Evolutionary conservation across 2,888 invertebrate genomes (phyloP).

Genomic region (Antheraea yamamai): DNA sequence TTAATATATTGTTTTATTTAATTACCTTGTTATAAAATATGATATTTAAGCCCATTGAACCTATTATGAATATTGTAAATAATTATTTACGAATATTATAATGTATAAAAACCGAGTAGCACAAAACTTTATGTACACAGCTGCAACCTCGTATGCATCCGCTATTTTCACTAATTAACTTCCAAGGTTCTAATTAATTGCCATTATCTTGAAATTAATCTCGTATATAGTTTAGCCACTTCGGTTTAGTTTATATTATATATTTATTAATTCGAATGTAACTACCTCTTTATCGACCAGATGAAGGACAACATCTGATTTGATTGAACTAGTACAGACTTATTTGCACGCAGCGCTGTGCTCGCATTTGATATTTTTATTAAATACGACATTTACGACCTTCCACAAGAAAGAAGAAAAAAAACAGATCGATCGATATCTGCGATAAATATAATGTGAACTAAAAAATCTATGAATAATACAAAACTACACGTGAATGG

Average conservation of each 20-base stretch:
- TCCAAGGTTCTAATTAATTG: slow-evolving; percentile 22
- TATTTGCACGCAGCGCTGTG: too few relatives aligned
- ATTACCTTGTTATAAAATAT: too few relatives aligned
- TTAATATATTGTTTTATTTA: too few relatives aligned
- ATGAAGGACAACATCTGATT: too few relatives aligned
- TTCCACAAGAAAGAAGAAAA: too few relatives aligned
- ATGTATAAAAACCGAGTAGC: too few relatives aligned
- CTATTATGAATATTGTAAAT: neutral
- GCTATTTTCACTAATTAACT: slow-evolving; percentile 37
- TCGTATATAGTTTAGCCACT: neutral
- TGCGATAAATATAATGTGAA: neutral
- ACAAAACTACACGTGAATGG: neutral
- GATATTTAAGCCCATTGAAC: neutral
- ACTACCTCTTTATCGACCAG: neutral
- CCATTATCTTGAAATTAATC: slow-evolving; percentile 21
- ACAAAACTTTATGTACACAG: slow-evolving; percentile 20
- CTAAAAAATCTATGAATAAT: neutral
- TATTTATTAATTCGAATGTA: neutral
- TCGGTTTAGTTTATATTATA: neutral
- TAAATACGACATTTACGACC: too few relatives aligned
- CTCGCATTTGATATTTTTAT: too few relatives aligned
- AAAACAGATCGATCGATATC: neutral
- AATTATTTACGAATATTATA: neutral
- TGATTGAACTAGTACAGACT: too few relatives aligned
- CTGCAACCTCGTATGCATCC: slow-evolving; percentile 43